Percentiles rank a stretch among this genome's conserved stretches.
phyloP scores from a whole-genome alignment of 1,140 invertebrate species.

The Alviniconcha marisindica region DNA sequence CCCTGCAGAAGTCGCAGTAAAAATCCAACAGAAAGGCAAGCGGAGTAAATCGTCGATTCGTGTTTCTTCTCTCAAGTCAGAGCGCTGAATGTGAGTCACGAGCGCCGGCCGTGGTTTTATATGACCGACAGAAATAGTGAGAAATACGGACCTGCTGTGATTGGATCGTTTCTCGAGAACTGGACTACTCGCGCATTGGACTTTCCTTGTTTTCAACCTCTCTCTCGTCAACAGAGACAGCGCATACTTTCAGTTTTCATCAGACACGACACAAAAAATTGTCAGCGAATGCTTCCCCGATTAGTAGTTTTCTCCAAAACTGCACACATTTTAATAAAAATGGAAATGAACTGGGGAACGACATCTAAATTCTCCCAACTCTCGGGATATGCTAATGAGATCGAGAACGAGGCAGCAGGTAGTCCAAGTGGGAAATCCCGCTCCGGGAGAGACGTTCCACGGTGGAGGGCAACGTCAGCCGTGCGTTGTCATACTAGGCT shows the following conservation, averaged over 20 bases:
- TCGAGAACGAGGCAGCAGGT: background rate
- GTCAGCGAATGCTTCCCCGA: too few species aligned
- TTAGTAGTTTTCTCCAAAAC: background rate
- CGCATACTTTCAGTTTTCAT: too few species aligned
- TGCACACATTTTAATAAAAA: too few species aligned
- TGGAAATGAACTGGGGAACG: background rate
- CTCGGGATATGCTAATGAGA: constrained; percentile 8
- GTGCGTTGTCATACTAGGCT: background rate
- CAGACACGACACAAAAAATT: too few species aligned
- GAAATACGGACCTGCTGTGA: background rate
- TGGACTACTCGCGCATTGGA: background rate
- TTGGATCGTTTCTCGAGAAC: constrained; percentile 6
- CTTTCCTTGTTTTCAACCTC: background rate
- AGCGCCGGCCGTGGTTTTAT: background rate
- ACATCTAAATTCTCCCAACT: constrained; percentile 18
- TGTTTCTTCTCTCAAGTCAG: background rate
- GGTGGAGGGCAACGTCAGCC: background rate
- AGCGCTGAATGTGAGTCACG: background rate
- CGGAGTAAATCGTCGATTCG: too few species aligned
- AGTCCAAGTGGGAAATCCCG: constrained; percentile 17
- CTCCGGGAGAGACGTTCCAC: background rate
- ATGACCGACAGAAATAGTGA: constrained; percentile 24
- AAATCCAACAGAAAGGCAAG: background rate
- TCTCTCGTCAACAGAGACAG: too few species aligned
- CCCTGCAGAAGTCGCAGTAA: too few species aligned